Percentiles rank a stretch among this genome's conserved stretches.
phyloP scores from a whole-genome alignment of 1,140 invertebrate genomes.

The Lucilia cuprina region DNA sequence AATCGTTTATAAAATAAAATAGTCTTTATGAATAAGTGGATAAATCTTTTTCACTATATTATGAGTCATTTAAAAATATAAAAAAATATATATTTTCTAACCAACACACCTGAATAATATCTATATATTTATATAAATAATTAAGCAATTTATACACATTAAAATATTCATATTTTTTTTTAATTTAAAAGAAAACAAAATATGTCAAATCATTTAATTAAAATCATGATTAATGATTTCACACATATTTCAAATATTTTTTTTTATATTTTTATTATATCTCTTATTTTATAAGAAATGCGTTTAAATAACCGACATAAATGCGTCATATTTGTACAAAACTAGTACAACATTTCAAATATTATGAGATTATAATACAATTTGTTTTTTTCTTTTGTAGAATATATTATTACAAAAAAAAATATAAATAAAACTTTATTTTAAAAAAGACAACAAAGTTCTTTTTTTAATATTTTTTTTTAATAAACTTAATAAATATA shows the following conservation, averaged over 20 bases:
- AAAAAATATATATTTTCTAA: too few species aligned
- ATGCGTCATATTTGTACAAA: not conserved
- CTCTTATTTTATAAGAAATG: not conserved
- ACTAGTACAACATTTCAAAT: not conserved
- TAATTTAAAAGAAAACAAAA: not conserved
- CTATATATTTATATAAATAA: not conserved
- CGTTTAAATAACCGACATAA: not conserved
- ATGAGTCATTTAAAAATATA: too few species aligned
- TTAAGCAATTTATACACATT: not conserved
- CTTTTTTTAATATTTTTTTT: slow-evolving; percentile 1
- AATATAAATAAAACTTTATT: too few species aligned
- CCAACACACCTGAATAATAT: too few species aligned
- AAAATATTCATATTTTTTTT: not conserved
- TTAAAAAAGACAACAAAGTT: not conserved
- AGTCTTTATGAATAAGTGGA: too few species aligned
- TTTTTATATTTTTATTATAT: not conserved
- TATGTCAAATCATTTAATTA: slow-evolving; percentile 25
- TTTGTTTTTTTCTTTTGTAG: not conserved
- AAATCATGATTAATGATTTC: slow-evolving; percentile 23
- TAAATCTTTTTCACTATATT: too few species aligned
- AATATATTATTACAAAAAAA: too few species aligned
- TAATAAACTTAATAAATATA: not conserved
- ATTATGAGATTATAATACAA: not conserved
- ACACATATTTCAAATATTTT: not conserved
- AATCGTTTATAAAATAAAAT: too few species aligned